Conservation (phyloP, 2,113 vertebrate species). For the Nothocercus nigrocapillus region DNA sequence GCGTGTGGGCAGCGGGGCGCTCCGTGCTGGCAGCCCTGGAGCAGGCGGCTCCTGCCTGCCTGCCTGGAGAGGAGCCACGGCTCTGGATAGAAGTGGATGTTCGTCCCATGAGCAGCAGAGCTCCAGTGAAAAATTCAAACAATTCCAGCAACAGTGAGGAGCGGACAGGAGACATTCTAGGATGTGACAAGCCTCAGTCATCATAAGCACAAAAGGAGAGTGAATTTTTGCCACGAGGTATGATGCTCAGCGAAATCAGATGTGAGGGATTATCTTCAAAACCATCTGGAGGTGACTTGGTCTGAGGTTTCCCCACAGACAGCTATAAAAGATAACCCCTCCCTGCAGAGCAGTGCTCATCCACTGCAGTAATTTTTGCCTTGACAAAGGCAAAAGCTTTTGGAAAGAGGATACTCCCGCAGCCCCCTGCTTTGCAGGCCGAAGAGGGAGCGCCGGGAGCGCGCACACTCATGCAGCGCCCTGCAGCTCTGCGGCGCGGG, state of each 20-base stretch:
- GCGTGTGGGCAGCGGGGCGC: neutral
- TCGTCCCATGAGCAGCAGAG: neutral
- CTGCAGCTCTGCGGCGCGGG: neutral
- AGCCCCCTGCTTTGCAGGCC: neutral
- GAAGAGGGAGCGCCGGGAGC: neutral
- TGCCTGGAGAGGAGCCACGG: neutral
- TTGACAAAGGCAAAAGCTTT: neutral
- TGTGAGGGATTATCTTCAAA: neutral
- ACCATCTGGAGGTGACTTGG: neutral
- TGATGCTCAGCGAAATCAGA: neutral
- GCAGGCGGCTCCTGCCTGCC: neutral
- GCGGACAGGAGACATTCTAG: neutral
- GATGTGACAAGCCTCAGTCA: neutral
- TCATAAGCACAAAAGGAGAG: neutral
- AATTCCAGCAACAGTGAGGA: too few species aligned
- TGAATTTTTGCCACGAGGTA: neutral
- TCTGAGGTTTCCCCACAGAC: neutral
- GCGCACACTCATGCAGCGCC: too few species aligned
- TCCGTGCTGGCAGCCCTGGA: neutral
- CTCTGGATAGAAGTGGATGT: rapidly evolving
- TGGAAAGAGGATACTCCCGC: neutral
- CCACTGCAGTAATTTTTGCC: neutral
- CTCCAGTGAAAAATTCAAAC: neutral
- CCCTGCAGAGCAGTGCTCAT: neutral
- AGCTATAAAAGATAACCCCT: neutral